Conservation (phyloP, 2,113 vertebrate species). For the Osmerus mordax region DNA sequence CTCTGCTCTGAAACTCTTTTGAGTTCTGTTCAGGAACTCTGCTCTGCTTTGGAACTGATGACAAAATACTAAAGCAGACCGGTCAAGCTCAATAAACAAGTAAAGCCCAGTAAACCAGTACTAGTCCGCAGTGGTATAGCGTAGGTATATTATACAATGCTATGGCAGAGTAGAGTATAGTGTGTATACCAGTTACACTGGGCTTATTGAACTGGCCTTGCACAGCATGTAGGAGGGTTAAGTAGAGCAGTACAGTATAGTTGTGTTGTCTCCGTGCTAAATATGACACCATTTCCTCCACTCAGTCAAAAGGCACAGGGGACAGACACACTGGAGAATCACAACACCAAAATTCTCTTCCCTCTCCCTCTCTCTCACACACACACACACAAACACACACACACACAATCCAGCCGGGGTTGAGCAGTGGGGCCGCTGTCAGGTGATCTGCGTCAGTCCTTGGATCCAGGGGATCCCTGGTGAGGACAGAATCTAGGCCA, state of each 20-base stretch:
- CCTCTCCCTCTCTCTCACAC: constrained; percentile 27
- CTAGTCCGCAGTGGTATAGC: too few species aligned
- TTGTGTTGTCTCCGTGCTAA: constrained; percentile 37
- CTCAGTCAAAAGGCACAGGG: constrained; percentile 27
- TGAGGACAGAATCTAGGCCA: constrained; percentile 78
- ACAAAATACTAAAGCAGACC: too few species aligned
- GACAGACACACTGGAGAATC: not conserved
- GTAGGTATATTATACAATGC: too few species aligned
- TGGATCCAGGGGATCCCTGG: constrained; percentile 75
- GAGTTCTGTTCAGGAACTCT: too few species aligned
- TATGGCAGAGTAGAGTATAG: too few species aligned
- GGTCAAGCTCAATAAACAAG: too few species aligned
- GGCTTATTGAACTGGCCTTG: not conserved
- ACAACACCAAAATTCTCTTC: constrained; percentile 41
- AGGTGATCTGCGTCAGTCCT: constrained; percentile 79
- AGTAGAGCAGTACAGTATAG: constrained; percentile 33
- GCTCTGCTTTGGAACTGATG: too few species aligned
- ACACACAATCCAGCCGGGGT: constrained; percentile 41
- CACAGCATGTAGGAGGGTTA: constrained; percentile 27
- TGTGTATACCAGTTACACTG: too few species aligned
- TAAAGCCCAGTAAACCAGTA: too few species aligned
- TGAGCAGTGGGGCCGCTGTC: constrained; percentile 73
- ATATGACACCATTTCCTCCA: constrained; percentile 48
- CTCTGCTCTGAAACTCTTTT: too few species aligned
- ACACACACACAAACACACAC: constrained; percentile 28